Evolutionary conservation across 2,113 vertebrate species (phyloP).

Genomic region (Chloebia gouldiae): DNA sequence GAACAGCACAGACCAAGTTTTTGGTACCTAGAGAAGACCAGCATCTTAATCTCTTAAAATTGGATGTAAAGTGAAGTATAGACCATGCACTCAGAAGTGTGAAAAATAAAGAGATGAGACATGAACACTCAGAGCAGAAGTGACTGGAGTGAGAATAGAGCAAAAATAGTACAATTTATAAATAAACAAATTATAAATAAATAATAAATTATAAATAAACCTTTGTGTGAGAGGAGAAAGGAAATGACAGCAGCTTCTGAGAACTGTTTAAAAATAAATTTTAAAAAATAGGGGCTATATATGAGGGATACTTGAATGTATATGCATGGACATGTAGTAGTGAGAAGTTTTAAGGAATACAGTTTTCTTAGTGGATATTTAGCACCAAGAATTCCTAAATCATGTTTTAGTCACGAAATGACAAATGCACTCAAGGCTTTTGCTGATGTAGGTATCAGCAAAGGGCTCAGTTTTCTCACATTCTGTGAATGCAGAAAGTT

Average conservation of each 20-base stretch:
- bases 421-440: not conserved
- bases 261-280: not conserved
- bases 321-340: not conserved
- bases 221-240: not conserved
- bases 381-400: not conserved
- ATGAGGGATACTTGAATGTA: not conserved
- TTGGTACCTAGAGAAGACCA: not conserved
- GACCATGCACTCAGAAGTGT: not conserved
- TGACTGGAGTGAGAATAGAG: not conserved
- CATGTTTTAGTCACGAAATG: not conserved
- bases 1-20: not conserved
- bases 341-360: not conserved
- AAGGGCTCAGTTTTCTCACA: not conserved
- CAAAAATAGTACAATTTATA: not conserved
- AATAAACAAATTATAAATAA: too few species aligned
- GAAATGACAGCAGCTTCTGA: not conserved
- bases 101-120: not conserved
- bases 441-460: not conserved
- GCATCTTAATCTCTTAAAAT: not conserved
- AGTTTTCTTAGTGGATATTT: not conserved
- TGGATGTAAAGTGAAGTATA: not conserved
- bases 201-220: too few species aligned
- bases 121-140: not conserved
- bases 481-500: not conserved
- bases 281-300: rapidly evolving